A percentile compares a stretch with the other conserved stretches of the same genome.
Conservation (phyloP, 2,113 vertebrate genomes). For the Geothlypis trichas region DNA sequence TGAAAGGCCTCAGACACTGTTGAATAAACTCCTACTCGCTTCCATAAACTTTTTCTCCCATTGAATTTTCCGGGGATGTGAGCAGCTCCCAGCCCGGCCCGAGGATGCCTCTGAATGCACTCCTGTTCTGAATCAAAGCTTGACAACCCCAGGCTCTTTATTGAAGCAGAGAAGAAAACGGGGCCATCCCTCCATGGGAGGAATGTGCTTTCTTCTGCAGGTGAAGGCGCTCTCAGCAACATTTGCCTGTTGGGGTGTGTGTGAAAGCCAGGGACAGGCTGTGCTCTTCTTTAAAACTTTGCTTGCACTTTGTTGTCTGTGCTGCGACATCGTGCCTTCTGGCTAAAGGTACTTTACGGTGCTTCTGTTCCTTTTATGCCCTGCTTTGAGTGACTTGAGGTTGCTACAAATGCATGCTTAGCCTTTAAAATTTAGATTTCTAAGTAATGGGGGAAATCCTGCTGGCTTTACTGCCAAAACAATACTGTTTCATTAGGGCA, state of each 20-base stretch:
- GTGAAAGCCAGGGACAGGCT: not conserved
- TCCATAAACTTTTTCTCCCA: conserved; percentile 94
- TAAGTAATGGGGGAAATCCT: not conserved
- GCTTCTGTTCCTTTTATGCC: not conserved
- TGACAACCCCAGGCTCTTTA: conserved; percentile 75
- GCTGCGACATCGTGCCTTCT: not conserved
- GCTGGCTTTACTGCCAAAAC: not conserved
- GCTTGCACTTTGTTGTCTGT: conserved; percentile 11
- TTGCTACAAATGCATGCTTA: not conserved
- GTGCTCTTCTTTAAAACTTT: not conserved
- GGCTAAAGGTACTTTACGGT: not conserved
- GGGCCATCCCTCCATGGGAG: conserved; percentile 42
- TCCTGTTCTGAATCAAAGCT: conserved; percentile 87
- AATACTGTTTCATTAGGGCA: not conserved
- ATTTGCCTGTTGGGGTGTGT: not conserved
- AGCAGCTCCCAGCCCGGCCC: conserved; percentile 86
- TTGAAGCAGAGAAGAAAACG: conserved; percentile 64
- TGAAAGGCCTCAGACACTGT: conserved; percentile 95
- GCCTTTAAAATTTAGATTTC: not conserved
- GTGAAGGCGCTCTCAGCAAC: conserved; percentile 59
- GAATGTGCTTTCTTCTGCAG: conserved; percentile 73
- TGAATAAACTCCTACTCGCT: conserved; percentile 98
- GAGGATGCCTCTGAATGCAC: conserved; percentile 86
- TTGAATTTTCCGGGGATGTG: conserved; percentile 92
- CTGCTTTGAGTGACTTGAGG: not conserved